Conservation (phyloP, 1,140 invertebrate genomes). For the Eriocheir sinensis region DNA sequence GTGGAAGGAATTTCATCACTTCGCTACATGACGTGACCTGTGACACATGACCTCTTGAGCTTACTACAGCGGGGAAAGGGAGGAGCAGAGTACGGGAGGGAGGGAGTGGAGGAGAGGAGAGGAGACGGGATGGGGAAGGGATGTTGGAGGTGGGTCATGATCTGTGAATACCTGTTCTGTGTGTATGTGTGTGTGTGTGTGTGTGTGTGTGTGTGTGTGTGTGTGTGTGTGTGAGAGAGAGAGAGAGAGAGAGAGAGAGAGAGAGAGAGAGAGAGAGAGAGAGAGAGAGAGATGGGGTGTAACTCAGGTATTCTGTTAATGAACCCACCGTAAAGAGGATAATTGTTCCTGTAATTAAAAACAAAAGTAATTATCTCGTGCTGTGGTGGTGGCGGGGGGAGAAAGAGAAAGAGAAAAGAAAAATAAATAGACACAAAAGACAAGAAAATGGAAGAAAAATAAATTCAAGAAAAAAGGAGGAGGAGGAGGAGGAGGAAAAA, state of each 20-base stretch:
- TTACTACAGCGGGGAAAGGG: background rate
- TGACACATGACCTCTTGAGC: background rate
- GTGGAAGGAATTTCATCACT: conserved; percentile 6
- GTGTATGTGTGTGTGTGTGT: background rate
- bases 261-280: conserved; percentile 4
- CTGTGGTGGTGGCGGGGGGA: background rate
- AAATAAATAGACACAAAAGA: no score
- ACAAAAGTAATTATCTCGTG: background rate
- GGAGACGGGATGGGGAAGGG: background rate
- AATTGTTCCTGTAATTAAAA: conserved; percentile 14
- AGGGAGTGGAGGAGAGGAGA: background rate
- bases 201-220: no score
- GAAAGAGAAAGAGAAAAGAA: no score
- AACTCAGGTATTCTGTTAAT: background rate
- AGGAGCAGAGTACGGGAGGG: background rate
- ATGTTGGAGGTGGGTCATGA: background rate
- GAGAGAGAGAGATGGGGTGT: background rate
- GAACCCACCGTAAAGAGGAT: background rate
- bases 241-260: background rate
- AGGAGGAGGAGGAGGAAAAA: no score
- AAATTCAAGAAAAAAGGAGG: no score
- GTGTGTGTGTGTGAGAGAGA: no score
- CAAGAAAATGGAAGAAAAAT: no score
- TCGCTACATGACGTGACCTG: background rate
- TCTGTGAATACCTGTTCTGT: background rate